Evolutionary conservation across 2,113 vertebrate genomes (phyloP).

Genomic region (Burhinus oedicnemus): DNA sequence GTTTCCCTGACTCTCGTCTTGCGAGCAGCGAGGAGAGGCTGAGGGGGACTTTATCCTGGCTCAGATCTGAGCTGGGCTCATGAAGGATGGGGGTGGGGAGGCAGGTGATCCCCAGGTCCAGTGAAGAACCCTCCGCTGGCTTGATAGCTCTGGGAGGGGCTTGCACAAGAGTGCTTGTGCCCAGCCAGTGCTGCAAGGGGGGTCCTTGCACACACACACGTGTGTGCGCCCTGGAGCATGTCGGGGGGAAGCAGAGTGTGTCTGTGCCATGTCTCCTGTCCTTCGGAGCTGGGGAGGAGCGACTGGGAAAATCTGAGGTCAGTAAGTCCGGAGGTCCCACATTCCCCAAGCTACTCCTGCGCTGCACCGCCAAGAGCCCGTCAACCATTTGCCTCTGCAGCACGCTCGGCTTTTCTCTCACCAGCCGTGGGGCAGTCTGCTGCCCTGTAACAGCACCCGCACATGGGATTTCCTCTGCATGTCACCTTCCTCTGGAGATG

Average conservation of each 20-base stretch:
- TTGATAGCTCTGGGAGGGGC: background rate
- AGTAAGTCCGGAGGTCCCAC: background rate
- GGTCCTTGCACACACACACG: background rate
- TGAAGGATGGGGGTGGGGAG: background rate
- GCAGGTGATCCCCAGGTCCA: background rate
- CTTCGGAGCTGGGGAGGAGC: background rate
- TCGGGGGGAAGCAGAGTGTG: background rate
- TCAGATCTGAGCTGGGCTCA: background rate
- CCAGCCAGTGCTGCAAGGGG: background rate
- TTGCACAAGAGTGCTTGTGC: background rate
- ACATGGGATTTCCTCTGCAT: background rate
- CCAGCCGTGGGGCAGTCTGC: background rate
- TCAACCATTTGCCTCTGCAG: background rate
- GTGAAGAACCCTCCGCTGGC: background rate
- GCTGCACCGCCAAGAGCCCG: fast-evolving
- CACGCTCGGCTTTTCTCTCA: background rate
- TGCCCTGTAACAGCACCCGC: background rate
- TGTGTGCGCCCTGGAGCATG: background rate
- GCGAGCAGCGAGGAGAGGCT: fast-evolving
- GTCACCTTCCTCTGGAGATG: background rate
- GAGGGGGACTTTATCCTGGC: background rate
- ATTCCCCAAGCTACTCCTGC: background rate
- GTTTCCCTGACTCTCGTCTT: background rate
- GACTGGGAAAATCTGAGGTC: background rate
- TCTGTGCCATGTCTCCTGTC: background rate